A percentile compares a stretch with the other conserved stretches of the same genome.
phyloP scores from a whole-genome alignment of 1,140 invertebrate genomes.

The Hesperophylax magnus region DNA sequence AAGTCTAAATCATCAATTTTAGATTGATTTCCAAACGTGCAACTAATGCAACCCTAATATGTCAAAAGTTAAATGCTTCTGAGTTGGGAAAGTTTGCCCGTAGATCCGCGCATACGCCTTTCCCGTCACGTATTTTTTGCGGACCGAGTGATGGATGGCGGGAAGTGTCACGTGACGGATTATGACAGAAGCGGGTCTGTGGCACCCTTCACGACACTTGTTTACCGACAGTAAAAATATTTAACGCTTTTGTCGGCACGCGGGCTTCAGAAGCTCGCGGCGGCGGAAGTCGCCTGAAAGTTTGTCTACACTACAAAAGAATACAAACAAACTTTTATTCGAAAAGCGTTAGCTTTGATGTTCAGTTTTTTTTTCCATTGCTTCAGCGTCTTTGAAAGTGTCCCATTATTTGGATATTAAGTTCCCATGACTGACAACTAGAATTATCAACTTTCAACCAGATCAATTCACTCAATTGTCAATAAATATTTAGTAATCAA shows the following conservation, averaged over 20 bases:
- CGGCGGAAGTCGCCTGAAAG: conserved; percentile 14
- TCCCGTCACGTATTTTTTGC: conserved; percentile 22
- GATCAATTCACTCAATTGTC: too few species aligned
- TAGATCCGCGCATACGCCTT: background rate
- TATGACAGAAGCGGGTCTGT: background rate
- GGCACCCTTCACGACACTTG: background rate
- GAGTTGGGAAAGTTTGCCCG: background rate
- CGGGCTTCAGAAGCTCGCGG: background rate
- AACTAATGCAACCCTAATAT: background rate
- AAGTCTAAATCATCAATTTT: too few species aligned
- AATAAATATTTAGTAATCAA: too few species aligned
- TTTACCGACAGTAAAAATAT: conserved; percentile 12
- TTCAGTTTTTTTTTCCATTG: too few species aligned
- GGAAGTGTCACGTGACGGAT: background rate
- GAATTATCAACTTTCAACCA: too few species aligned
- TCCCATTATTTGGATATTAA: too few species aligned
- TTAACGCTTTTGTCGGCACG: background rate
- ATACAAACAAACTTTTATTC: conserved; percentile 28
- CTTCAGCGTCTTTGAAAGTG: too few species aligned
- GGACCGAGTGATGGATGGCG: background rate
- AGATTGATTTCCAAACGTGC: too few species aligned
- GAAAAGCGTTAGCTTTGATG: background rate
- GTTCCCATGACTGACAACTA: too few species aligned
- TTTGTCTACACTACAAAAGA: conserved; percentile 15
- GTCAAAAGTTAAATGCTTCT: background rate